Evolutionary conservation across 2,797 vertebrate genomes (phyloP).

Genomic region (Halcyon badia): DNA sequence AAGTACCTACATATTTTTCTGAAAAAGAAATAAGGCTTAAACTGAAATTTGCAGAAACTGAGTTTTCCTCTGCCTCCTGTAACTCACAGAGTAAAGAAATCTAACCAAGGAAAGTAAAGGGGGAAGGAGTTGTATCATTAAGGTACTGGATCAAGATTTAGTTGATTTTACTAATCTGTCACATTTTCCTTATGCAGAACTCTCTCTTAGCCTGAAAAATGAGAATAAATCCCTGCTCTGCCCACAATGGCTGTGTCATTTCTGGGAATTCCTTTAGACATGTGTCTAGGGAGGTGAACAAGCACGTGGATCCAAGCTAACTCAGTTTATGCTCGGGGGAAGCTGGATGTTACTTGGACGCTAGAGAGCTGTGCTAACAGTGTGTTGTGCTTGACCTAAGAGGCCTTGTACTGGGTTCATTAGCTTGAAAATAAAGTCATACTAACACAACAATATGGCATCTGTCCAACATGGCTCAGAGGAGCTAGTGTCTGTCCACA

Average conservation of each 20-base stretch:
- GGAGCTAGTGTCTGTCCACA: neutral
- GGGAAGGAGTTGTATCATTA: neutral
- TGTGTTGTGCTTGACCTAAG: neutral
- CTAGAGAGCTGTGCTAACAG: neutral
- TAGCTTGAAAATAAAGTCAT: neutral
- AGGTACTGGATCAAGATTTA: neutral
- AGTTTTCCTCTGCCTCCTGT: neutral
- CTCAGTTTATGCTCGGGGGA: neutral
- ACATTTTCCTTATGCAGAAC: neutral
- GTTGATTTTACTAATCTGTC: neutral
- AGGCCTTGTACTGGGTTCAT: neutral
- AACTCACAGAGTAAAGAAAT: neutral
- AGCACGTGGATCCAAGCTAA: neutral
- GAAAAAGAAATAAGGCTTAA: neutral
- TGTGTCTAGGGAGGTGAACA: neutral
- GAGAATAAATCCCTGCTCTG: neutral
- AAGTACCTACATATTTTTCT: neutral
- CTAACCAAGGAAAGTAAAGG: neutral
- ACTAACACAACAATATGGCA: neutral
- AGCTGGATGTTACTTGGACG: neutral
- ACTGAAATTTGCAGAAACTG: neutral
- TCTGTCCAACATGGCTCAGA: neutral
- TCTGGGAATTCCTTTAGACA: neutral
- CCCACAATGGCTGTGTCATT: neutral
- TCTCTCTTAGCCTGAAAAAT: neutral